Conservation (phyloP, 2,113 vertebrate species). For the Crotalus helleri region DNA sequence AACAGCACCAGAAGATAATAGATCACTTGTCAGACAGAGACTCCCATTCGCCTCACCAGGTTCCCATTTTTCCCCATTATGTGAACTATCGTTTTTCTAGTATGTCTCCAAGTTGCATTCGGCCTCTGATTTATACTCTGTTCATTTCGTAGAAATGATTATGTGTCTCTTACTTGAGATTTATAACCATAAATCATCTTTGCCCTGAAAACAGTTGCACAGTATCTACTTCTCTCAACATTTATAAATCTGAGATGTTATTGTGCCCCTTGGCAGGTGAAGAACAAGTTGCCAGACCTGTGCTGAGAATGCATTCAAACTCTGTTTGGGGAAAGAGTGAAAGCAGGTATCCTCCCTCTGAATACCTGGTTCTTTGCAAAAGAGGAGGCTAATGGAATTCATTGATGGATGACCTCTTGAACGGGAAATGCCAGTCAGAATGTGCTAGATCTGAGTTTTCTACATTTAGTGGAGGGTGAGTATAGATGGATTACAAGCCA, state of each 20-base stretch:
- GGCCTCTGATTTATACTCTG: conserved; percentile 31
- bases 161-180: conserved; percentile 36
- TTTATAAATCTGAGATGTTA: conserved; percentile 1
- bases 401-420: neutral
- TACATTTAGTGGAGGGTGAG: neutral
- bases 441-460: neutral
- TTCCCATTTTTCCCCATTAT: neutral
- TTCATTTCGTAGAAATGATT: conserved; percentile 43
- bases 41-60: neutral
- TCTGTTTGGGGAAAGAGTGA: neutral
- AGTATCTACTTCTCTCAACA: conserved; percentile 6
- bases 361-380: neutral
- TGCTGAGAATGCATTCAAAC: accelerated
- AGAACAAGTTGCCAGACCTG: neutral
- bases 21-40: accelerated
- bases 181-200: conserved; percentile 25
- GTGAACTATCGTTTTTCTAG: neutral
- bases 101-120: neutral
- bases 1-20: accelerated
- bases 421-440: neutral
- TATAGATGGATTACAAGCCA: neutral
- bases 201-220: neutral
- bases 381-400: neutral
- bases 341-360: no score
- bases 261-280: neutral